Evolutionary conservation across 2,888 invertebrate genomes (phyloP).

Genomic region (Brachynemurus nebulosus): DNA sequence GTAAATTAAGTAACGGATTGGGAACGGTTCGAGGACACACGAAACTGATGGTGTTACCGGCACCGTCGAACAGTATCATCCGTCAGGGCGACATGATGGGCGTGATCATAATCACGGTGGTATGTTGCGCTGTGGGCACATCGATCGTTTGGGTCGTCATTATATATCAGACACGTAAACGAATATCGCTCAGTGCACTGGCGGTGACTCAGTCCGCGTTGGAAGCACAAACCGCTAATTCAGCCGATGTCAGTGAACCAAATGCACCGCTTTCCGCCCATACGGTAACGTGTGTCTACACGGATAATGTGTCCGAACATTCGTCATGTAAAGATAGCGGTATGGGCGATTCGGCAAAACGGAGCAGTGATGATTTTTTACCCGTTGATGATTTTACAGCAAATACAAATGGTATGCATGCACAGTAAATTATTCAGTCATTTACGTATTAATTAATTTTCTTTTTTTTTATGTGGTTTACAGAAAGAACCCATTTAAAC

Average conservation of each 20-base stretch:
- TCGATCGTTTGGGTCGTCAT: conserved; percentile 85
- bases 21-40: conserved; percentile 63
- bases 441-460: too few species aligned
- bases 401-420: conserved; percentile 24
- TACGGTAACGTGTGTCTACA: conserved; percentile 27
- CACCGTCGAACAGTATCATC: conserved; percentile 26
- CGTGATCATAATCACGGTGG: conserved; percentile 77
- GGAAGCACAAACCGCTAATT: conserved; percentile 10
- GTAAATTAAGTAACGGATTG: conserved; percentile 75
- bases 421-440: too few species aligned
- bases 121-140: conserved; percentile 83
- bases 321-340: conserved; percentile 69
- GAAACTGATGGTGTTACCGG: conserved; percentile 54
- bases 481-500: too few species aligned
- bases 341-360: conserved; percentile 64
- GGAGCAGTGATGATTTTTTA: conserved; percentile 40
- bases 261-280: conserved; percentile 19
- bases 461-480: too few species aligned
- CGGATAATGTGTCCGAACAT: conserved; percentile 60
- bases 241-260: conserved; percentile 32
- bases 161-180: conserved; percentile 70
- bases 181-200: conserved; percentile 33
- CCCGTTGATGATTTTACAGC: conserved; percentile 26
- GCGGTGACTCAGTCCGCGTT: conserved; percentile 26
- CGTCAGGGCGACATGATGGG: conserved; percentile 68